Evolutionary conservation across 2,888 invertebrate species (phyloP).

Genomic region (Meta bourneti): DNA sequence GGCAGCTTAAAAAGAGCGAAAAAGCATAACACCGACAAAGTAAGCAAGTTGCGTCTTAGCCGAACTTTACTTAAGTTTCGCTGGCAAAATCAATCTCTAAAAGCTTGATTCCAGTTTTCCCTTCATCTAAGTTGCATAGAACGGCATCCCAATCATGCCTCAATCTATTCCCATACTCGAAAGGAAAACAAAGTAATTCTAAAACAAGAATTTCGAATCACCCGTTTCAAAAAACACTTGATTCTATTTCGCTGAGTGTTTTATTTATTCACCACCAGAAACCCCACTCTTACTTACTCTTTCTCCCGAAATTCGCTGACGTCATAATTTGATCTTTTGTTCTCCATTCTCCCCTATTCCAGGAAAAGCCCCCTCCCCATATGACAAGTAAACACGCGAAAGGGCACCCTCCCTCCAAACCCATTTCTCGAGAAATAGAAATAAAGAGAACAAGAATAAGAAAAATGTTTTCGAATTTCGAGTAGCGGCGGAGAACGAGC

Average conservation of each 20-base stretch:
- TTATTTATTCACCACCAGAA: conserved; percentile 47
- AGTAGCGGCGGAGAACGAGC: conserved; percentile 8
- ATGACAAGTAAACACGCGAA: conserved; percentile 20
- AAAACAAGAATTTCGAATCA: background rate
- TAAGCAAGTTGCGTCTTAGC: no score
- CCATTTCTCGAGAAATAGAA: background rate
- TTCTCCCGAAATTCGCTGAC: conserved; percentile 2
- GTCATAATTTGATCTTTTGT: conserved; percentile 38
- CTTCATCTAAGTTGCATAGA: background rate
- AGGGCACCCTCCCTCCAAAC: background rate
- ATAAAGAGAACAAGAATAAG: background rate
- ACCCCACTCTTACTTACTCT: conserved; percentile 12
- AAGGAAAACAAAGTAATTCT: background rate
- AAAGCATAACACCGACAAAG: no score
- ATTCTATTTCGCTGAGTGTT: conserved; percentile 25
- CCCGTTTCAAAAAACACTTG: conserved; percentile 1
- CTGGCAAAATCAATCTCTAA: background rate
- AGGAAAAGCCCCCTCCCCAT: background rate
- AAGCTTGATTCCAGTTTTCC: background rate
- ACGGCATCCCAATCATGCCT: background rate
- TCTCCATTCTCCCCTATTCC: background rate
- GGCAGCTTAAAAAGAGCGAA: no score
- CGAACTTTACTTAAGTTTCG: no score
- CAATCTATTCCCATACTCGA: background rate
- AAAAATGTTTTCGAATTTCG: background rate